Evolutionary conservation across 2,797 vertebrate genomes (phyloP), one percentile per base, ranked within the genome.

Genomic region (Heliangelus exortis): DNA sequence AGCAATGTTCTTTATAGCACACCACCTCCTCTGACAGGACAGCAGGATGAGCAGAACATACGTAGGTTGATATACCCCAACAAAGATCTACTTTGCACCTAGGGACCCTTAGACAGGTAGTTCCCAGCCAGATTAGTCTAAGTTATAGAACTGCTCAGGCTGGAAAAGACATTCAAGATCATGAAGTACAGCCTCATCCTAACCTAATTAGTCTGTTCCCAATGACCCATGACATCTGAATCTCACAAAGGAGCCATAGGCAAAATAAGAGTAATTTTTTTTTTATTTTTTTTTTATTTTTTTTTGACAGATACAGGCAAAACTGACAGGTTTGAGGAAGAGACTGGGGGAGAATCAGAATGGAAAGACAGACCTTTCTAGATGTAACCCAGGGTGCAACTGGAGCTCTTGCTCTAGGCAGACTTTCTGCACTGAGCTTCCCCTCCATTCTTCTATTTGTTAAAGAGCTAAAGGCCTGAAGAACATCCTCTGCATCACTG

Each of bases 361-460:
- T 4, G 6, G 36, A 84, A 17, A 76, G 7, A 3, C 41, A 2
- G 6, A 45, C 17, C 19, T 66, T 51, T 31, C 55, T 29, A 71
- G 29, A 18, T 6, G 10, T 4, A 78, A 34, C 2, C 17, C 39
- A 25, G 51, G 43, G 41, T 61, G 5, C 41, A 71, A 90, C 21
- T 0, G 0, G 14, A 53, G 12, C 33, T n/a, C 19, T 0, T 22
- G 33, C 39, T 43, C 61, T 31, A 16, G 33, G 10, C 19, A 54
- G 8, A 14, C 12, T 43, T 75, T 48, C 47, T 69, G 31, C 34
- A 22, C 28, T 19, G 22, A 9, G 89, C 73, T 45, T 15, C 17
- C 45, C 4, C 20, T 83, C 20, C 45, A 10, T 8, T 78, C 19
- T 73, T 53, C 29, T 16, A 8, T 41, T 81, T 84, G 18, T 15